Percentiles rank a stretch among this genome's conserved stretches.
Evolutionary conservation across 2,113 vertebrate species (phyloP).

Genomic region (Rhombomys opimus): DNA sequence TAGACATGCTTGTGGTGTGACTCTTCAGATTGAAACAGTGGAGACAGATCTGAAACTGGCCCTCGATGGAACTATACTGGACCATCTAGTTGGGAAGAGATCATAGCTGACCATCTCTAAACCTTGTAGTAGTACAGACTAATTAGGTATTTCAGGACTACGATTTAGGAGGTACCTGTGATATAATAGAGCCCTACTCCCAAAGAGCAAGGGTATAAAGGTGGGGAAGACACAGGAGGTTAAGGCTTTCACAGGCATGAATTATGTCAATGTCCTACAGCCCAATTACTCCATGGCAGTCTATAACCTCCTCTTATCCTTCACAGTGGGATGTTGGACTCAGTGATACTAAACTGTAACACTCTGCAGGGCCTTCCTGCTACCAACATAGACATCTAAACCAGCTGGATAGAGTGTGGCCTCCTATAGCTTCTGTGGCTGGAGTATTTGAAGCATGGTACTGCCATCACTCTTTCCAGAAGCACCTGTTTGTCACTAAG

Average conservation of each 20-base stretch:
- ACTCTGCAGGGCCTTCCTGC: background rate
- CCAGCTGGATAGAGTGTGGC: fast-evolving
- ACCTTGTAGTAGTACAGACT: background rate
- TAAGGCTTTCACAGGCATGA: slow-evolving; percentile 93
- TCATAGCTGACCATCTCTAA: background rate
- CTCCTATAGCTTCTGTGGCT: fast-evolving
- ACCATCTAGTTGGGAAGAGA: background rate
- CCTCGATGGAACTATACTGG: background rate
- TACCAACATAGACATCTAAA: fast-evolving
- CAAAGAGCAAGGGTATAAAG: slow-evolving; percentile 90
- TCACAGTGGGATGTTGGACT: slow-evolving; percentile 92
- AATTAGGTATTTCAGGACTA: slow-evolving; percentile 91
- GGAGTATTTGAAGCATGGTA: fast-evolving
- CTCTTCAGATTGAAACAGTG: background rate
- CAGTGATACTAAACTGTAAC: slow-evolving; percentile 90
- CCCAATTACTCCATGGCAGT: slow-evolving; percentile 93
- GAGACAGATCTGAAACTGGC: background rate
- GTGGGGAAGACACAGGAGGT: slow-evolving; percentile 90
- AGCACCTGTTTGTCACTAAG: fast-evolving
- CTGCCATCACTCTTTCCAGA: background rate
- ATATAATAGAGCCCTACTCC: slow-evolving; percentile 85
- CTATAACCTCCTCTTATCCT: slow-evolving; percentile 91
- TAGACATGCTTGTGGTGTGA: background rate
- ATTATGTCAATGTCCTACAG: slow-evolving; percentile 84
- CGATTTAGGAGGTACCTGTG: slow-evolving; percentile 86